phyloP scores from a whole-genome alignment of 2,113 vertebrate genomes.

The Strigops habroptila region DNA sequence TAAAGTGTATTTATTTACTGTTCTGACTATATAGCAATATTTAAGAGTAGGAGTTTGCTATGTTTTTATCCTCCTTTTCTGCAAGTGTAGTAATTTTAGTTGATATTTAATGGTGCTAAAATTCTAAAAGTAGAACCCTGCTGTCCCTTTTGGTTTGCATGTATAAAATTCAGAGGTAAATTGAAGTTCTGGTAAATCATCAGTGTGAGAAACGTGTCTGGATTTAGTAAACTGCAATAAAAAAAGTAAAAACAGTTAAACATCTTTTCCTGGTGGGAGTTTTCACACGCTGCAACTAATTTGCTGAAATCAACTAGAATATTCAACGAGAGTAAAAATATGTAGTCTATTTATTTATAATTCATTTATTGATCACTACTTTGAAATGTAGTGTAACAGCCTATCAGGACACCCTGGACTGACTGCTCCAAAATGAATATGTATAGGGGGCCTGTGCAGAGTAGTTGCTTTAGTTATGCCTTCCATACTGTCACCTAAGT shows the following conservation, averaged over 20 bases:
- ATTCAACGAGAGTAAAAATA: constrained; percentile 28
- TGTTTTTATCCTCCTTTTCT: constrained; percentile 30
- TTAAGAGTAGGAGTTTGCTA: constrained; percentile 43
- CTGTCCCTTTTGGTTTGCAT: constrained; percentile 37
- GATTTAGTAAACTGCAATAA: constrained; percentile 52
- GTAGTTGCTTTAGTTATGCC: not conserved
- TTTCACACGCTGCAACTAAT: constrained; percentile 48
- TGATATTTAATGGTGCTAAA: constrained; percentile 35
- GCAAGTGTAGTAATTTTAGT: constrained; percentile 32
- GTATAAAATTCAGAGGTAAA: constrained; percentile 31
- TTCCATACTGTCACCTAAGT: not conserved
- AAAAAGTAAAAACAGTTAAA: not conserved
- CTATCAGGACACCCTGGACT: not conserved
- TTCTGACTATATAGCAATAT: constrained; percentile 5
- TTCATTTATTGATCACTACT: not conserved
- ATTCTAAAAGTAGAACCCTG: constrained; percentile 44
- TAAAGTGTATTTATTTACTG: constrained; percentile 40
- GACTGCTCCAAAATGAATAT: not conserved
- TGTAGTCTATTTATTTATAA: constrained; percentile 33
- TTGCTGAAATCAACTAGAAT: constrained; percentile 45
- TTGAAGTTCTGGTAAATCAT: constrained; percentile 47
- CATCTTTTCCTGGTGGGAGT: constrained; percentile 48
- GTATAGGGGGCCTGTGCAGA: not conserved
- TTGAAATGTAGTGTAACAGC: constrained; percentile 6
- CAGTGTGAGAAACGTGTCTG: constrained; percentile 25